Evolutionary conservation across 2,797 vertebrate genomes (phyloP), one percentile per base, ranked within the genome.

Genomic region (Benthosema pterotum): DNA sequence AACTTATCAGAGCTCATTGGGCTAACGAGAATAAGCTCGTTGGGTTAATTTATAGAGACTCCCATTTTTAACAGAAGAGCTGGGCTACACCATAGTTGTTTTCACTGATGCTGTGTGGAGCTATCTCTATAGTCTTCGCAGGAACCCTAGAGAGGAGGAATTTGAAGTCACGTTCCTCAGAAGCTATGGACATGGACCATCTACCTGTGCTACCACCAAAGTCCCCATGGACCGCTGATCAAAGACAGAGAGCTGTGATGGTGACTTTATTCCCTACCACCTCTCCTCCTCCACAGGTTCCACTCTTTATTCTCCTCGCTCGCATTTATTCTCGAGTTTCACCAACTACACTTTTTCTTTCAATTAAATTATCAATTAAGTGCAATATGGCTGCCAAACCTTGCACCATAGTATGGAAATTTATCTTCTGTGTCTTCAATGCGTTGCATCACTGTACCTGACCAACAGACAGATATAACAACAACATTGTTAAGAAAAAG

Each of bases 211-310:
- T 52, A 77, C 57, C 72, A 71, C 71, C n/a, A n/a, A n/a, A 2
- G 64, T 69, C 71, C 74, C 84, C 71, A 87, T 79, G 86, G 86
- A 69, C 84, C 82, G 78, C 69, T 82, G 88, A 92, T 91, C 85
- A 93, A 90, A 91, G 88, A 69, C 63, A 43, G 65, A 32, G 71
- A 70, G 69, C 68, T 77, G 69, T 16, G 65, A 85, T 42, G 62
- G 52, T 77, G 71, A 81, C 74, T 79, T 76, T 69, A 60, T 65
- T 76, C 67, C 51, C 58, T 42, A 56, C 68, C 65, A 74, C 63
- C 56, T 77, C 63, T 50, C 22, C 63, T 50, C 22, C 32, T 38
- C 62, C 61, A 69, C 55, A n/a, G n/a, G n/a, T n/a, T n/a, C n/a
- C n/a, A 61, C 53, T 79, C 70, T 87, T 63, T 78, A 61, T 71